Percentiles rank a stretch among this genome's conserved stretches.
These are phyloP conservation scores for Microplitis manilae DNA, from an alignment of 2,888 invertebrate species.

Conservation along the genomic window DNA sequence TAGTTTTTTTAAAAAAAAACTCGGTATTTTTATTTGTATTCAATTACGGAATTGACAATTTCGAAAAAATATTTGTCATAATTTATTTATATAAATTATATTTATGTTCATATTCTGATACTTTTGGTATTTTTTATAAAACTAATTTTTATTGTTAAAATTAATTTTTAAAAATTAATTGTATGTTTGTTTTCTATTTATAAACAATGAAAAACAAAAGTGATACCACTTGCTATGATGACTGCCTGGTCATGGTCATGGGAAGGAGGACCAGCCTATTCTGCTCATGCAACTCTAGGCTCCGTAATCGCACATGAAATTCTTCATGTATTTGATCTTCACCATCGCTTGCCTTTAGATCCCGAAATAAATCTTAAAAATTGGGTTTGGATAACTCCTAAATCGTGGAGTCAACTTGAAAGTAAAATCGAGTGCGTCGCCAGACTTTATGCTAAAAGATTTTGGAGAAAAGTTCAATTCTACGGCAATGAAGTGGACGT, in stretches of 20 bases:
- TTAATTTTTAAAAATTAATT: conserved; percentile 3
- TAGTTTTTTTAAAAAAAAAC: no score
- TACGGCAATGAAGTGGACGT: conserved; percentile 71
- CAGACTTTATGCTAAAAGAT: conserved; percentile 70
- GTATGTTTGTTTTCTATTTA: conserved; percentile 15
- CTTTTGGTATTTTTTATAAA: no score
- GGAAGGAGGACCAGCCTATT: conserved; percentile 71
- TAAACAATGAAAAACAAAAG: conserved; percentile 54
- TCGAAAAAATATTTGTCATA: no score
- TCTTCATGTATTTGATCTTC: conserved; percentile 73
- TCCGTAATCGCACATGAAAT: conserved; percentile 73
- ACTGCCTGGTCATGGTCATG: conserved; percentile 72
- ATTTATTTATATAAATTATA: no score
- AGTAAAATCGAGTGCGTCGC: conserved; percentile 72
- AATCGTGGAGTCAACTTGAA: conserved; percentile 69
- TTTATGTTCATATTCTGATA: no score
- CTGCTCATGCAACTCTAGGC: conserved; percentile 72
- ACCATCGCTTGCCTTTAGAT: conserved; percentile 65
- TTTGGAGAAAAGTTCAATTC: conserved; percentile 71
- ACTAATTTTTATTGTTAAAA: not conserved
- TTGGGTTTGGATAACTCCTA: conserved; percentile 69
- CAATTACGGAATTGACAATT: no score
- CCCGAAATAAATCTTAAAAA: conserved; percentile 63
- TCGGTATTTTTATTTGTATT: no score
- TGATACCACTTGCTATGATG: conserved; percentile 73